A percentile compares a stretch with the other conserved stretches of the same genome.
phyloP scores from a whole-genome alignment of 2,797 vertebrate species.

The Erithacus rubecula region DNA sequence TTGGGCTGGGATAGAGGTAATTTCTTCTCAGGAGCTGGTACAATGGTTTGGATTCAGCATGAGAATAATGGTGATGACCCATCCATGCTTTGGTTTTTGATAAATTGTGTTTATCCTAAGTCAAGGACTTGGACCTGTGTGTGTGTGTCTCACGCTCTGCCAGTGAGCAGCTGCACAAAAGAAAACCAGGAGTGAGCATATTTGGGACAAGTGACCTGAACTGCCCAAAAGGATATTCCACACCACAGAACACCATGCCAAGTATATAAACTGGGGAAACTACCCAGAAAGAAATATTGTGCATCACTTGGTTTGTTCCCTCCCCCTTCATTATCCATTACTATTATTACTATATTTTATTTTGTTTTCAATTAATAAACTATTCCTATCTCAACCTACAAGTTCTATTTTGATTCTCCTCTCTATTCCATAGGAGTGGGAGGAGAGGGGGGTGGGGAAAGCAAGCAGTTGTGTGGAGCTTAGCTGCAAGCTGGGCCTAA shows the following conservation, averaged over 20 bases:
- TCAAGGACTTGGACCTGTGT: background rate
- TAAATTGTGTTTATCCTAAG: fast-evolving
- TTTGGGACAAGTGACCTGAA: background rate
- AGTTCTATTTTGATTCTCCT: background rate
- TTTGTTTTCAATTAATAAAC: background rate
- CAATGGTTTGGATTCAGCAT: background rate
- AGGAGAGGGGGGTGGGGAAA: background rate
- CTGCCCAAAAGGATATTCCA: background rate
- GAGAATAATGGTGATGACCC: background rate
- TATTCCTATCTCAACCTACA: too few relatives aligned
- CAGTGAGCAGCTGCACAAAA: background rate
- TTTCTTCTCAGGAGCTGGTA: background rate
- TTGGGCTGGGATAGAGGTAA: background rate
- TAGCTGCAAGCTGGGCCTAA: background rate
- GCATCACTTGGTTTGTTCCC: background rate
- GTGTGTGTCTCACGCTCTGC: fast-evolving
- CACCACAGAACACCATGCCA: background rate
- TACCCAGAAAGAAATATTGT: background rate
- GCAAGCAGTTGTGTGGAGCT: background rate
- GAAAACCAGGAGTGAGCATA: background rate
- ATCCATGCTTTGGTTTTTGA: background rate
- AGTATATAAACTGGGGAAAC: background rate
- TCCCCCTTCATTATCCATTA: background rate
- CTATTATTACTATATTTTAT: background rate
- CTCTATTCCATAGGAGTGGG: fast-evolving